Evolutionary conservation across 1,140 invertebrate genomes (phyloP), one percentile per base, ranked within the genome.

Genomic region (Arctopsyche grandis): DNA sequence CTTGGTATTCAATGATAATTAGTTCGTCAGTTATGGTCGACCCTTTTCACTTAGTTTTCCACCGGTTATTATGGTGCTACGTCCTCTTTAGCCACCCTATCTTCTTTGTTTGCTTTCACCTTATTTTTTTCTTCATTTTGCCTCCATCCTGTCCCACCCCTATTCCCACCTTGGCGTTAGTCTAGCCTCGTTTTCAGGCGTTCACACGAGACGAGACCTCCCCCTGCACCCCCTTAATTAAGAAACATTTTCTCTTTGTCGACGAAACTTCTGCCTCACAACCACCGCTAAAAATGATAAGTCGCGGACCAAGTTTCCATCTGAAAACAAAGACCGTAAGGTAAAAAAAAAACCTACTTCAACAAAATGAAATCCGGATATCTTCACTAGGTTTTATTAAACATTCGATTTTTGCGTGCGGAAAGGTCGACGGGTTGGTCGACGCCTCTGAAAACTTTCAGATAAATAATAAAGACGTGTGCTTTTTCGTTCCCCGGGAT

Each of bases 1-100:
- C 29, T 7, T 38, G 29, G 29, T 38, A 38, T 38, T 38, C 29
- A 38, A 38, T 38, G 16, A 52, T 52, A 52, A 52, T 52, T 52
- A 52, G 48, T 16, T 12, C 48, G 48, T 12, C 16, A 16, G 16
- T 52, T 52, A 52, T 16, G 12, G 48, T 52, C 48, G 48, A 16
- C 48, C 48, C 48, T 52, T 52, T 52, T 52, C 48, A 52, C 48
- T 52, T 52, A 52, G 48, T 52, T 52, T 52, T 52, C 48, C 48
- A 16, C 48, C 48, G 48, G 12, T 52, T 52, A 52, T 52, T 52
- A 52, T 16, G 48, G 48, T 16, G 16, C 48, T 52, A 52, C 10
- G 48, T 52, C 16, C 16, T 52, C 48, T 16, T 52, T 52, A 52
- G 48, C 48, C 48, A 14, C 48, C 48, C 16, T 52, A 3, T 1